Conservation (phyloP, 2,113 vertebrate species). For the Camelus bactrianus region DNA sequence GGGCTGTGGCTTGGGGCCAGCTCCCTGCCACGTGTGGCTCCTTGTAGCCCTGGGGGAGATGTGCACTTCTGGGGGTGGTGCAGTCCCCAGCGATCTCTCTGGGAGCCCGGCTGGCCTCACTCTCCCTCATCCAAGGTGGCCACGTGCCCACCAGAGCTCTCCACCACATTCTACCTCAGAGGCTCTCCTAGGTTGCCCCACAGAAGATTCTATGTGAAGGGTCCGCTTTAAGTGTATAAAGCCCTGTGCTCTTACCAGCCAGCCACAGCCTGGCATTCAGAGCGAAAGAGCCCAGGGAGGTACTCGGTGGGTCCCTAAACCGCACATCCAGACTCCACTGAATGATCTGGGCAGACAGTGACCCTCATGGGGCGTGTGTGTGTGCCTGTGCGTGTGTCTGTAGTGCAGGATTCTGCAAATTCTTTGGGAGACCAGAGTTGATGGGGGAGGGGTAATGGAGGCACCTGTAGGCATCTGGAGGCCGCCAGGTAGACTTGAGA, state of each 20-base stretch:
- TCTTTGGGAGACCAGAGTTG: not conserved
- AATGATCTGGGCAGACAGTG: not conserved
- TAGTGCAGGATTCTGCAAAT: not conserved
- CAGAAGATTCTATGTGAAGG: not conserved
- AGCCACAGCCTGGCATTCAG: not conserved
- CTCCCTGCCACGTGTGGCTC: accelerated
- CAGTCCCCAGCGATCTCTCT: accelerated
- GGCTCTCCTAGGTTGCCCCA: accelerated
- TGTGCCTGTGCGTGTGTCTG: not conserved
- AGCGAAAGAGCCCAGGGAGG: not conserved
- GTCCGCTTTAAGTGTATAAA: not conserved
- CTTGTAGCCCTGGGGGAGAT: accelerated
- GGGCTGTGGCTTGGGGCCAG: not conserved
- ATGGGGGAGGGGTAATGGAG: not conserved
- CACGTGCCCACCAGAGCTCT: not conserved
- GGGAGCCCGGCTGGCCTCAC: not conserved
- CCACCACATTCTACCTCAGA: not conserved
- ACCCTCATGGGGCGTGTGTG: not conserved
- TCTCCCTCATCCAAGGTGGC: not conserved
- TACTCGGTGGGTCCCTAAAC: not conserved
- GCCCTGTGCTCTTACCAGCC: accelerated
- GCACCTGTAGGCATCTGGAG: not conserved
- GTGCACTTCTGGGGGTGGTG: accelerated
- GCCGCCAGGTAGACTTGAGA: not conserved
- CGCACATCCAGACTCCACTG: not conserved